Percentiles rank a stretch among this genome's conserved stretches.
Evolutionary conservation across 2,888 invertebrate genomes (phyloP).

Genomic region (Serrognathus titanus): DNA sequence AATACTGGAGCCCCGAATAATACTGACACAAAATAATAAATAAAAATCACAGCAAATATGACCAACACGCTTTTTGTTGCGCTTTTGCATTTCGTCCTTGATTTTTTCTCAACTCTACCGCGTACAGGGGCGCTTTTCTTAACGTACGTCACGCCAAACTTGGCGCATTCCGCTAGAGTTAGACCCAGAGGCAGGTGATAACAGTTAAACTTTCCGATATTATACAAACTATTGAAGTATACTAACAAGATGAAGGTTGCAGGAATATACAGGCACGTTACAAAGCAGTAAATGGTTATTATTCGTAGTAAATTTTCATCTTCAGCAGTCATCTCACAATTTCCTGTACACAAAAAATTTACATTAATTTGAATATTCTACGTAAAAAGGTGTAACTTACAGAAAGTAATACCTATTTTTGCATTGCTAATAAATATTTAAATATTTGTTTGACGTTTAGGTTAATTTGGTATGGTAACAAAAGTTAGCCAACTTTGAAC

Average conservation of each 20-base stretch:
- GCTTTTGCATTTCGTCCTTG: constrained; percentile 47
- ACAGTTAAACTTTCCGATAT: constrained; percentile 56
- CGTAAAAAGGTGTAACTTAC: too few species aligned
- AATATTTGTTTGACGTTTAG: too few species aligned
- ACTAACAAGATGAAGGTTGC: constrained; percentile 56
- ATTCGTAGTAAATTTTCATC: background rate
- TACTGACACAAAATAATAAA: constrained; percentile 60
- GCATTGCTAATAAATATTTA: too few species aligned
- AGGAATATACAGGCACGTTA: constrained; percentile 63
- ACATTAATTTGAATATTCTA: too few species aligned
- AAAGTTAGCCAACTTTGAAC: too few species aligned
- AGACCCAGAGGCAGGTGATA: constrained; percentile 44
- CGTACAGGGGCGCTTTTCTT: constrained; percentile 38
- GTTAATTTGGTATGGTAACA: too few species aligned
- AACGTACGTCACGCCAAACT: constrained; percentile 42
- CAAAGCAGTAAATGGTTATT: constrained; percentile 50
- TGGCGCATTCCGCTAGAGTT: constrained; percentile 55
- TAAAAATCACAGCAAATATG: constrained; percentile 49
- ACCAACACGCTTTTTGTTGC: constrained; percentile 52
- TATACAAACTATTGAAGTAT: constrained; percentile 57
- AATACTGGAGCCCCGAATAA: constrained; percentile 67
- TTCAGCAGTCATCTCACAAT: too few species aligned
- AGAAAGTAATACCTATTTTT: too few species aligned
- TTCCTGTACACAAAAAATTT: too few species aligned
- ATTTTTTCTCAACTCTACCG: constrained; percentile 26